Evolutionary conservation across 2,797 vertebrate genomes (phyloP).

Genomic region (Xiphorhynchus erythropygius): DNA sequence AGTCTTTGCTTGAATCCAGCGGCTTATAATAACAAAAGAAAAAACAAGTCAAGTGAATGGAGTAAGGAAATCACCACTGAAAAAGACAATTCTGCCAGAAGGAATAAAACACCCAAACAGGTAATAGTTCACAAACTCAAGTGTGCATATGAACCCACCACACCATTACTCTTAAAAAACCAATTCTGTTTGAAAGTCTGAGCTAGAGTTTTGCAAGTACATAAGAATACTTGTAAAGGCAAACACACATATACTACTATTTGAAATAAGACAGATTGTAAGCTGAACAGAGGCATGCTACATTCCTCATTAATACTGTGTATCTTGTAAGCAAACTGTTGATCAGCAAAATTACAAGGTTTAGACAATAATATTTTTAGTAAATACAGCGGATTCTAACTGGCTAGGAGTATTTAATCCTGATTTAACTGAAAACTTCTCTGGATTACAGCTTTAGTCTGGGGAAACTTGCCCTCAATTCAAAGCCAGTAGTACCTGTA

Average conservation of each 20-base stretch:
- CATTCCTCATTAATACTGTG: not conserved
- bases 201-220: not conserved
- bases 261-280: not conserved
- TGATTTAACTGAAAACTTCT: not conserved
- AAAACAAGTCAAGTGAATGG: not conserved
- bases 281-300: not conserved
- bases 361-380: not conserved
- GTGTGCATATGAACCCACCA: not conserved
- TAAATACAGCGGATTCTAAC: not conserved
- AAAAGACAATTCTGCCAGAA: not conserved
- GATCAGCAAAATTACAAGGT: not conserved
- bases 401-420: not conserved
- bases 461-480: not conserved
- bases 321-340: not conserved
- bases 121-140: not conserved
- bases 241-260: not conserved
- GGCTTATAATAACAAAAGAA: slow-evolving; percentile 75
- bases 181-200: not conserved
- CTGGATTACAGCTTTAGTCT: not conserved
- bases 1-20: slow-evolving; percentile 92
- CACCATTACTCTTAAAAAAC: not conserved
- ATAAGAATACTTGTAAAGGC: not conserved
- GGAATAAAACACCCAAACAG: not conserved
- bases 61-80: not conserved
- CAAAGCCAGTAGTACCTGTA: not conserved